Evolutionary conservation across 1,140 invertebrate genomes (phyloP).

Genomic region (Pseudachorutes palmiensis): DNA sequence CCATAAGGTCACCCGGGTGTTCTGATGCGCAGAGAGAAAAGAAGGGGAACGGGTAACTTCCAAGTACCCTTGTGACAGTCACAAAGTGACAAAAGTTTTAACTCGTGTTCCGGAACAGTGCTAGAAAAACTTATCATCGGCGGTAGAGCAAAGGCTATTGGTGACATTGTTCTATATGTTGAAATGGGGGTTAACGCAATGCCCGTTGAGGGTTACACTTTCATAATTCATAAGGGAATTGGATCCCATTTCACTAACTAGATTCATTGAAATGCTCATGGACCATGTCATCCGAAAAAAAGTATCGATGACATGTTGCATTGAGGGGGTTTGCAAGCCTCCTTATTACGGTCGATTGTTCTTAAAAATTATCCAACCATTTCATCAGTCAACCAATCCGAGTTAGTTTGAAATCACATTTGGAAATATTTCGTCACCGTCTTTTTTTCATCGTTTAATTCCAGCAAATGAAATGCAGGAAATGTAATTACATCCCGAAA

Average conservation of each 20-base stretch:
- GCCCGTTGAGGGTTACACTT: no score
- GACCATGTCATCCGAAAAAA: not conserved
- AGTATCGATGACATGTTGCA: conserved; percentile 8
- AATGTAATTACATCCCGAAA: no score
- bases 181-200: not conserved
- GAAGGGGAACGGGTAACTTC: not conserved
- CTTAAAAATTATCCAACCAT: no score
- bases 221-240: no score
- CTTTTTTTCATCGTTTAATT: no score
- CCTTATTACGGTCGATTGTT: not conserved
- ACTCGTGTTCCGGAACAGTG: conserved; percentile 37
- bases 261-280: conserved; percentile 2
- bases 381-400: no score
- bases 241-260: conserved; percentile 11
- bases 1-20: not conserved
- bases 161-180: not conserved
- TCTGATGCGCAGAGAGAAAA: not conserved
- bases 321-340: not conserved
- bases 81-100: conserved; percentile 27
- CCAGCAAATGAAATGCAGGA: no score
- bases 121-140: conserved; percentile 19
- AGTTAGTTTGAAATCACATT: no score
- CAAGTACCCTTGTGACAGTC: not conserved
- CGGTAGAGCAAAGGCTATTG: not conserved
- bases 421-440: no score